These are phyloP conservation scores for Germaria angustata DNA, from an alignment of 2,888 invertebrate genomes.

Conservation along the genomic window DNA sequence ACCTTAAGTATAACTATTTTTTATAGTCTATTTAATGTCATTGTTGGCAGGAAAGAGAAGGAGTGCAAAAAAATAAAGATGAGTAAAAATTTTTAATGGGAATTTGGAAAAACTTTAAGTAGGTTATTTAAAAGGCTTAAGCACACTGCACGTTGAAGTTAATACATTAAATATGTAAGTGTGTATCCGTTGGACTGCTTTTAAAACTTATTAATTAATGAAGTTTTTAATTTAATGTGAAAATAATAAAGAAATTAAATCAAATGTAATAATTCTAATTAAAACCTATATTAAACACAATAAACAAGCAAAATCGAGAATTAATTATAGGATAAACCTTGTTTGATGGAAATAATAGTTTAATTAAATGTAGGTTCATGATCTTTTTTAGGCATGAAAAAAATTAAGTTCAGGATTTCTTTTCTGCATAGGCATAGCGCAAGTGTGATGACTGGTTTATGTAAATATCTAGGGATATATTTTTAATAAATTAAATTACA, in stretches of 20 bases:
- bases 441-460: no score
- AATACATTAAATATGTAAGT: slow-evolving; percentile 31
- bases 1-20: slow-evolving; percentile 45
- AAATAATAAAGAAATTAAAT: not conserved
- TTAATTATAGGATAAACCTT: no score
- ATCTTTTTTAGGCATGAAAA: no score
- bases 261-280: no score
- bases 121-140: slow-evolving; percentile 60
- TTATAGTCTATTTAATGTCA: slow-evolving; percentile 54
- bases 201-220: not conserved
- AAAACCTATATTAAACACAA: no score
- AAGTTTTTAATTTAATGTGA: not conserved
- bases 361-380: no score
- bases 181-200: not conserved
- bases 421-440: no score
- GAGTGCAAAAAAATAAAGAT: not conserved
- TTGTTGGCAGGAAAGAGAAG: slow-evolving; percentile 18
- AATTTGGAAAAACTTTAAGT: slow-evolving; percentile 48
- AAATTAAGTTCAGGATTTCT: no score
- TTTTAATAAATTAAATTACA: no score
- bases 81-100: slow-evolving; percentile 48
- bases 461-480: no score
- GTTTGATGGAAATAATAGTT: no score
- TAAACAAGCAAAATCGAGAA: no score
- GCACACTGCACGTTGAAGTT: slow-evolving; percentile 4